Conservation (phyloP, 92 coral and sea anemone species). For the Virgularia gustaviana region DNA sequence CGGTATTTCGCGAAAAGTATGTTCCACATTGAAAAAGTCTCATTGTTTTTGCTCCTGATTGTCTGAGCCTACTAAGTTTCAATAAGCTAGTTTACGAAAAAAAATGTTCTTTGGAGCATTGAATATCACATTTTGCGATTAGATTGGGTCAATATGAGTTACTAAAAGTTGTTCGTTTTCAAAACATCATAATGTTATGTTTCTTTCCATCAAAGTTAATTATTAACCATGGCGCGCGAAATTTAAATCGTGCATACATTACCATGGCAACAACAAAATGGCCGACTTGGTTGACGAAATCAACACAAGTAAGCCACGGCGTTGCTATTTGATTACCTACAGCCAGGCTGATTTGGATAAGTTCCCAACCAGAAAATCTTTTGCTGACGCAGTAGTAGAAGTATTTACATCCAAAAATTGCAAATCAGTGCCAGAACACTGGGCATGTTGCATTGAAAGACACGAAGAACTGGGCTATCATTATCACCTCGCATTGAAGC, state of each 20-base stretch:
- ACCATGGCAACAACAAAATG: neutral
- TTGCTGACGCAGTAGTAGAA: neutral
- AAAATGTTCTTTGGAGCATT: neutral
- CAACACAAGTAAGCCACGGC: neutral
- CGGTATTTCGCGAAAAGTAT: neutral
- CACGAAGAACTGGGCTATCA: neutral
- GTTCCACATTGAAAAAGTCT: neutral
- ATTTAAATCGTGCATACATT: neutral
- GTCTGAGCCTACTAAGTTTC: neutral
- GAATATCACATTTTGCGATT: neutral
- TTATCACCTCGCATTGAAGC: neutral
- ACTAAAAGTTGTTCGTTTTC: neutral
- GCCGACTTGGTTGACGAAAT: neutral
- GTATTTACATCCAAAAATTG: neutral
- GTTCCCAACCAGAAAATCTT: neutral
- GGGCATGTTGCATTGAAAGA: neutral
- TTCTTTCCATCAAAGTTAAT: neutral
- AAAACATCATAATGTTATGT: neutral
- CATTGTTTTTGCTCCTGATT: conserved; percentile 5
- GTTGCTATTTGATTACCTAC: neutral
- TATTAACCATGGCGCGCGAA: conserved; percentile 3
- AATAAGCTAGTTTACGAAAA: neutral
- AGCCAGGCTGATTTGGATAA: neutral
- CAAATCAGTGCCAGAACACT: neutral
- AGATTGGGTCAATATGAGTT: too few species aligned